Base-by-base conservation (phyloP, 2,797 vertebrate species). In the Sebastolobus altivelis region DNA sequence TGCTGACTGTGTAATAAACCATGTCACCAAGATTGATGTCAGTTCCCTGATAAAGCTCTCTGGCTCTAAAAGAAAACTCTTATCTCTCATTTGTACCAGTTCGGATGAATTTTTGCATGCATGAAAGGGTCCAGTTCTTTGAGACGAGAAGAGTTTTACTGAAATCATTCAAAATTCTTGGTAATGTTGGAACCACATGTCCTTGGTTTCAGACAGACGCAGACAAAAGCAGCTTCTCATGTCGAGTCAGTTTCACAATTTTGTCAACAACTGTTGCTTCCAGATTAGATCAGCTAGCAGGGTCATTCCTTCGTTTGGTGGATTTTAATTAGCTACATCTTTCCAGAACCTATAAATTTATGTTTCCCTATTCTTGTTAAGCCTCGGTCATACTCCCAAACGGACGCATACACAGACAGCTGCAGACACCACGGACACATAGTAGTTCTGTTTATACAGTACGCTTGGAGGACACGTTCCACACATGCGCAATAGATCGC, bases 11-110 rank as follows among this genome's bases (percentile, higher is more conserved):
- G 27, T 77, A 74, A 74, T 8, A 3, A 71, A 80, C 10, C 49
- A 27, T 29, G 13, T 11, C 7, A 16, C 11, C 1, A 20, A 31
- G n/a, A 55, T 25, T 16, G 27, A 25, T 31, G 46, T 35, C 18
- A n/a, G 27, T 56, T 65, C 65, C 25, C 20, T 37, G 0, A 8
- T 65, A 56, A 55, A 6, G 1, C 12, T 40, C 56, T 35, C n/a
- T 58, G 7, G 0, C 37, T 75, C 31, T 38, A 14, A 68, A 74
- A 79, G 10, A 55, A 65, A 27, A 1, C 3, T 11, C 49, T 46
- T 27, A 79, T 77, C 5, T 25, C 4, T 54, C n/a, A 75, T 61
- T 72, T 54, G 76, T 40, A 65, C 22, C 29, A 55, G 31, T 77
- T 65, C 55, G 18, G n/a, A 18, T 46, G 27, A 12, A 18, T 58